Base-by-base conservation (phyloP, 2,797 vertebrate species). In the Serranus cabrilla region DNA sequence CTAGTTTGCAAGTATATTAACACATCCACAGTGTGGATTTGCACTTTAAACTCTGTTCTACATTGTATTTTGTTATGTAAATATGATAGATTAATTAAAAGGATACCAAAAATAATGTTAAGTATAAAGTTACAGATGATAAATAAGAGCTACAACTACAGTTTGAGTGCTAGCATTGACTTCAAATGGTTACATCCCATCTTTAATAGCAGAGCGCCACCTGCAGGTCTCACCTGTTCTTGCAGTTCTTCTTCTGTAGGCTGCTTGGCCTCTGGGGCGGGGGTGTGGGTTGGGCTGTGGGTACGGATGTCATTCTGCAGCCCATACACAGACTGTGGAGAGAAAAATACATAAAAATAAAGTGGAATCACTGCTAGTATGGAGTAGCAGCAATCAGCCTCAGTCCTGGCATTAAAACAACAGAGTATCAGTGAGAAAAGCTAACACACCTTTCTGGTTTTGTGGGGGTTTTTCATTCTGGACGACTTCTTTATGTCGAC, bases 401-500 rank as follows among this genome's bases (percentile, higher is more conserved):
- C 71, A 50, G 57, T 54, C 18, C 18, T 61, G 79, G 75, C 74
- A 61, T 74, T 20, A 73, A 21, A 71, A 70, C 27, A 76, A 49
- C 52, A 8, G 21, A 3, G 16, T 10, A 17, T 27, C 18, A 51
- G 58, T 7, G 16, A n/a, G 31, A 71, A 8, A n/a, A 45, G 39
- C 20, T 43, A 95, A 93, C 14, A 16, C 86, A 98, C 98, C 96
- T 99, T 99, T 92, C 97, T 96, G 60, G 97, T 98, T 97, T 98
- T 98, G 93, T 98, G 97, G n/a, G 97, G 97, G 82, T 99, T 99
- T 95, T 95, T 97, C 97, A 98, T 99, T 94, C 98, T 96, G 86
- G 97, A 99, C 54, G 97, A 99, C 82, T 99, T 99, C 95, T 99
- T 99, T 89, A 99, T 99, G 94, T 99, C 98, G 75, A 98, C 97